phyloP scores from a whole-genome alignment of 1,140 invertebrate species.

The honey bee (Apis mellifera) region DNA sequence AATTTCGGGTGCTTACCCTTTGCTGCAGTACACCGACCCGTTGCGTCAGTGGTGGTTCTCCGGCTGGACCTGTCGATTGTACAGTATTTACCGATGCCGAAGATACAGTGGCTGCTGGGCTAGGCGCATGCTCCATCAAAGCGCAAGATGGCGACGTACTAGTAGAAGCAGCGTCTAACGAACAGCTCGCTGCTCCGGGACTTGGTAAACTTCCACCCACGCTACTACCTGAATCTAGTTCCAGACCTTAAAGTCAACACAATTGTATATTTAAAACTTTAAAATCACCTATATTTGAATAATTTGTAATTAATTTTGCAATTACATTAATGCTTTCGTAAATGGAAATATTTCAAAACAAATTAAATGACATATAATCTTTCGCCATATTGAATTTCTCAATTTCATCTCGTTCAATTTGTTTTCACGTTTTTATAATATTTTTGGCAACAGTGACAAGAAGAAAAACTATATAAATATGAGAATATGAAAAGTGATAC shows the following conservation, averaged over 20 bases:
- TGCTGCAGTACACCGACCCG: constrained; percentile 91
- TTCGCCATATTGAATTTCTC: no score
- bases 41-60: constrained; percentile 79
- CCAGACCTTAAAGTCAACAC: constrained; percentile 78
- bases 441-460: no score
- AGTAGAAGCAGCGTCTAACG: constrained; percentile 84
- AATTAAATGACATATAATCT: no score
- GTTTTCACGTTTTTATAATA: no score
- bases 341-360: no score
- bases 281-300: no score
- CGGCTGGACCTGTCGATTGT: constrained; percentile 75
- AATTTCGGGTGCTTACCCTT: constrained; percentile 87
- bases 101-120: constrained; percentile 83
- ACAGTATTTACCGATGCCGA: constrained; percentile 81
- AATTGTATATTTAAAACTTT: not conserved
- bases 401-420: no score
- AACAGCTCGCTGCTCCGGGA: constrained; percentile 86
- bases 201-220: constrained; percentile 88
- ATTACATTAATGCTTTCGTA: no score
- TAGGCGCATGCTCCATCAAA: constrained; percentile 80
- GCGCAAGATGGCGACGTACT: constrained; percentile 83
- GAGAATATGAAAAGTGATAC: no score
- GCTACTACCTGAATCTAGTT: constrained; percentile 89
- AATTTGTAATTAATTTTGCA: no score
- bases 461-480: no score